phyloP scores from a whole-genome alignment of 2,113 vertebrate species.

The Cathartes aura region DNA sequence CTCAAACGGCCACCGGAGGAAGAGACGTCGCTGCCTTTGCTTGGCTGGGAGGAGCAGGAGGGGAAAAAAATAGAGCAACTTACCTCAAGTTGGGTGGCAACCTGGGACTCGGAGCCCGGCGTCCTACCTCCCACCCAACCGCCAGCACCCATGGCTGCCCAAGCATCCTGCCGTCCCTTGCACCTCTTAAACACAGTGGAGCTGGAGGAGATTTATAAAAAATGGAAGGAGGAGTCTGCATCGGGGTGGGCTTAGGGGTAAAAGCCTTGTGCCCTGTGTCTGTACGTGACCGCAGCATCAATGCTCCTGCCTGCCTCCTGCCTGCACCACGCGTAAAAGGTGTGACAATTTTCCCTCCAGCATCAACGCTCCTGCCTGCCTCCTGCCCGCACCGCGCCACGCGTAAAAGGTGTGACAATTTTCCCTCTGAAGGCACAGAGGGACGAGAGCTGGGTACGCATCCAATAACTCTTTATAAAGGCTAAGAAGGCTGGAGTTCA shows the following conservation, averaged over 20 bases:
- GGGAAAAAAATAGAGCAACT: not conserved
- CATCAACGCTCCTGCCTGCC: not conserved
- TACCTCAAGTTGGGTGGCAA: not conserved
- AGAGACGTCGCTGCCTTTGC: not conserved
- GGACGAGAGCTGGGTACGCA: not conserved
- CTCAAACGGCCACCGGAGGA: not conserved
- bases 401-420: accelerated
- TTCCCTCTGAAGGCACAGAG: not conserved
- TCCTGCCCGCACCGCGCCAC: not conserved
- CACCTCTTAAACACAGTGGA: accelerated
- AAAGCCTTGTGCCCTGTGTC: not conserved
- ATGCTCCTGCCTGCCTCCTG: not conserved
- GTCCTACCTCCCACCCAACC: not conserved
- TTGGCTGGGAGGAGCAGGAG: not conserved
- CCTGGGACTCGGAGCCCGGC: accelerated
- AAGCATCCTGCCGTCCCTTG: accelerated
- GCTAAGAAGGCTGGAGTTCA: not conserved
- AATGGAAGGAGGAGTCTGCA: not conserved
- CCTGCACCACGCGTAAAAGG: accelerated
- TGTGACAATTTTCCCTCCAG: accelerated
- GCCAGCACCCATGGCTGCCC: not conserved
- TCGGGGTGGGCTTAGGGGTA: accelerated
- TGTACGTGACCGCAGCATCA: accelerated
- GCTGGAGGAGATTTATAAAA: not conserved
- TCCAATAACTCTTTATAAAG: accelerated